Evolutionary conservation across 2,797 vertebrate genomes (phyloP).

Genomic region (Bradypodion pumilum): DNA sequence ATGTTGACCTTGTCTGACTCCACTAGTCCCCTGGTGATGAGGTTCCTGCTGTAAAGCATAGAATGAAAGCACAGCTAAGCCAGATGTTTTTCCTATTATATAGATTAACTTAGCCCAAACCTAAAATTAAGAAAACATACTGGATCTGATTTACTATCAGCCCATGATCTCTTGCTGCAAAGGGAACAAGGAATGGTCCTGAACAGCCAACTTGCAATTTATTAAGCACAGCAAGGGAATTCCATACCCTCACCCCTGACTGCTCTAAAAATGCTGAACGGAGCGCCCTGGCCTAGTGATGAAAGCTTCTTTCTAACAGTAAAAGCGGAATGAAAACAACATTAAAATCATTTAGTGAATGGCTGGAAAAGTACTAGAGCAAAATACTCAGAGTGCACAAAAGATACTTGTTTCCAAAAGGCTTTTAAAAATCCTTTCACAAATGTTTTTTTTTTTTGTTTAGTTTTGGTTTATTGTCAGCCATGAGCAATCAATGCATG

Average conservation of each 20-base stretch:
- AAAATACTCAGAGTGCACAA: slow-evolving; percentile 45
- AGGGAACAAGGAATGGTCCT: slow-evolving; percentile 59
- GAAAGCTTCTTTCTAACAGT: slow-evolving; percentile 68
- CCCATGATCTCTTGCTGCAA: slow-evolving; percentile 62
- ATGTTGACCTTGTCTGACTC: slow-evolving; percentile 73
- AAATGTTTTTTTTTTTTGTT: neutral
- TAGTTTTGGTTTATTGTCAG: slow-evolving; percentile 21
- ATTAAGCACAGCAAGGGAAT: slow-evolving; percentile 67
- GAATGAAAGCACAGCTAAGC: slow-evolving; percentile 74
- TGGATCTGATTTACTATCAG: slow-evolving; percentile 75
- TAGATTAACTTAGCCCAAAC: slow-evolving; percentile 72
- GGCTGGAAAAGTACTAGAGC: slow-evolving; percentile 33
- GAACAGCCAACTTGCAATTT: slow-evolving; percentile 62
- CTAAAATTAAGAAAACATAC: slow-evolving; percentile 77
- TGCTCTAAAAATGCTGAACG: slow-evolving; percentile 77
- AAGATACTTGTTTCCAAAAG: slow-evolving; percentile 43
- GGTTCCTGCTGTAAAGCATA: slow-evolving; percentile 73
- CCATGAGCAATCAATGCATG: neutral
- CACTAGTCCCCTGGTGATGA: slow-evolving; percentile 67
- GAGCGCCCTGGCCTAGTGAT: slow-evolving; percentile 65
- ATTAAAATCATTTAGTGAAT: slow-evolving; percentile 52
- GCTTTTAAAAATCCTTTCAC: slow-evolving; percentile 38
- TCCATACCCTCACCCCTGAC: slow-evolving; percentile 65
- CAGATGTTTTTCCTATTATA: slow-evolving; percentile 79
- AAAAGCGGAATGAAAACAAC: slow-evolving; percentile 60